Evolutionary conservation across 2,113 vertebrate genomes (phyloP), one percentile per base, ranked within the genome.

Genomic region (Coracopsis vasa): DNA sequence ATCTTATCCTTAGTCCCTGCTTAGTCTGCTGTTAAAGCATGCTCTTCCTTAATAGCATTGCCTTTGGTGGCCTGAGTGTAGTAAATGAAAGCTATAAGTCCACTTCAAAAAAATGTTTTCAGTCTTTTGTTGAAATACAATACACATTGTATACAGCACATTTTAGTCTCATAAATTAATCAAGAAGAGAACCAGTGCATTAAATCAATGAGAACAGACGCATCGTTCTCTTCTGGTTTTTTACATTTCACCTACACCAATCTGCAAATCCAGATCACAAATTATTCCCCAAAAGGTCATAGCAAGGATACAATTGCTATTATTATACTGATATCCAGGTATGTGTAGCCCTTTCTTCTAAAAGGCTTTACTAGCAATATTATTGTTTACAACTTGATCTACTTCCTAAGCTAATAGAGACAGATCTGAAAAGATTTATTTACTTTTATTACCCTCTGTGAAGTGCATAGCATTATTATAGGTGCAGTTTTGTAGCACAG

Each of bases 131-230:
- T 69, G 2, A 84, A 47, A 27, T 72, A 25, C 23, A 89, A 71
- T 35, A 75, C 2, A 0, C 61, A 64, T 25, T 60, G 64, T 39
- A 60, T 23, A 82, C 8, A 20, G 62, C 28, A 86, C 51, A 86
- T 66, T 90, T 86, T 53, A 92, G 42, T 53, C 72, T 83, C 78
- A 87, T 89, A 53, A 92, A 96, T 95, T 92, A 92, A 97, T 90
- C 86, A 97, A 61, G 45, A 90, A 82, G 65, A 74, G 54, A 94
- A 90, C 23, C 6, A 47, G 33, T 19, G 27, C 47, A 64, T 42
- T 91, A 71, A 94, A 92, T 83, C 82, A 94, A 28, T 37, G 29
- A 67, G 33, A 92, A 96, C 48, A 93, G 83, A 67, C 51, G 61
- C 2, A 1, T 11, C 61, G 39, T 27, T 65, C 50, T 86, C 42